phyloP scores from a whole-genome alignment of 2,113 vertebrate genomes.

The Cnemophilus loriae region DNA sequence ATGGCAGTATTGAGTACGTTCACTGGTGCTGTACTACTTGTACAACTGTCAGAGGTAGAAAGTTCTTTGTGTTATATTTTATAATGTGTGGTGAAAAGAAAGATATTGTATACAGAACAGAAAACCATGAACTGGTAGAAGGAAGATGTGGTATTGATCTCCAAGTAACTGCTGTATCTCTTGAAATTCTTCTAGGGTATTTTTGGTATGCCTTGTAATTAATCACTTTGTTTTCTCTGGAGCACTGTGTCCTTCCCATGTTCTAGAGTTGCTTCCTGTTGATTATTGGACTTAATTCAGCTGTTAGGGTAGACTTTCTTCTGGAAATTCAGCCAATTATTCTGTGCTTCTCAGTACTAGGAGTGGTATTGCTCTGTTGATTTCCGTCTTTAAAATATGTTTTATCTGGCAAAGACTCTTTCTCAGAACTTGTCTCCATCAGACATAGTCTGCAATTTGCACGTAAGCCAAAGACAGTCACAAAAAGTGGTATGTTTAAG shows the following conservation, averaged over 20 bases:
- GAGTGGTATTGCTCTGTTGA: background rate
- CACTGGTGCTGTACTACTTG: background rate
- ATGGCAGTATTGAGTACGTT: background rate
- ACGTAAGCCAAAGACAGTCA: background rate
- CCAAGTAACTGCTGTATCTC: background rate
- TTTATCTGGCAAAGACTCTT: constrained; percentile 26
- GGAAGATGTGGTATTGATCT: background rate
- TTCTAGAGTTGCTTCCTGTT: constrained; percentile 1
- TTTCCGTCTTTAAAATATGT: background rate
- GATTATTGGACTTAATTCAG: background rate
- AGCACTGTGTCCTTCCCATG: background rate
- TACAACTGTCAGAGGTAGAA: background rate
- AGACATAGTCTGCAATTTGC: background rate
- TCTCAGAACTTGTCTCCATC: background rate
- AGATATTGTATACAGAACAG: background rate
- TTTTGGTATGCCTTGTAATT: background rate
- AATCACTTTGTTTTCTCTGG: constrained; percentile 1
- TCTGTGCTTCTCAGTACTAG: background rate
- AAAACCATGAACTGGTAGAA: background rate
- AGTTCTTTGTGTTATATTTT: background rate
- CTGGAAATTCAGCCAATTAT: background rate
- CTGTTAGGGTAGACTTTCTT: background rate
- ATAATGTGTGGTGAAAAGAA: background rate
- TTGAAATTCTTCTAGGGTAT: background rate
- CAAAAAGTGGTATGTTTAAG: background rate